Percentiles rank a stretch among this genome's conserved stretches.
Evolutionary conservation across 2,797 vertebrate species (phyloP).

Genomic region (Xenops minutus): DNA sequence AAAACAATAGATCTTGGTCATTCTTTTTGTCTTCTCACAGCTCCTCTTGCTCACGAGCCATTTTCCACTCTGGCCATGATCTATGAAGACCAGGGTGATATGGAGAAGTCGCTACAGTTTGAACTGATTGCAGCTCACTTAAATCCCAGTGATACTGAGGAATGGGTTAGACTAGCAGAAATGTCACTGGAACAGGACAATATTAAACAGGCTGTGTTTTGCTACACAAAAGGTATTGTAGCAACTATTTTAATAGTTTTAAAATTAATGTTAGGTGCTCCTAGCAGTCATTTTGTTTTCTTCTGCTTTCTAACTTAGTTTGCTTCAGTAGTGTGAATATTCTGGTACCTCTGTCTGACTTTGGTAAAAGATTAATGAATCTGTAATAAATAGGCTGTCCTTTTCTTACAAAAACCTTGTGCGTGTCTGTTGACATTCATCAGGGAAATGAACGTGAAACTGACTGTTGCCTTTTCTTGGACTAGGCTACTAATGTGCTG

Average conservation of each 20-base stretch:
- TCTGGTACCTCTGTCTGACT: neutral
- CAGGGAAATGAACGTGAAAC: neutral
- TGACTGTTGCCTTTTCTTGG: neutral
- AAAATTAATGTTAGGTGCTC: neutral
- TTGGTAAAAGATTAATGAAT: neutral
- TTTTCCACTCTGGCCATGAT: constrained; percentile 99
- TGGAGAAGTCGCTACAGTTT: constrained; percentile 94
- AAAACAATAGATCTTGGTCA: neutral
- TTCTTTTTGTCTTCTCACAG: constrained; percentile 67
- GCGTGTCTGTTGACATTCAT: accelerated
- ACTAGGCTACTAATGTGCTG: accelerated
- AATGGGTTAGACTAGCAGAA: constrained; percentile 95
- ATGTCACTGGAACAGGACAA: constrained; percentile 98
- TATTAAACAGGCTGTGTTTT: constrained; percentile 93
- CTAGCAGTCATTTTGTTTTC: neutral
- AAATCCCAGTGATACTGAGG: constrained; percentile 94
- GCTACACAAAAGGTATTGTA: constrained; percentile 89
- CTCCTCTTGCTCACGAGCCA: constrained; percentile 94
- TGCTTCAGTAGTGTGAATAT: neutral
- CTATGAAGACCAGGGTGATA: constrained; percentile 94
- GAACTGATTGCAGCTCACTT: constrained; percentile 95
- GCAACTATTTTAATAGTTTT: neutral
- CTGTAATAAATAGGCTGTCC: neutral
- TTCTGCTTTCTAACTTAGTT: neutral
- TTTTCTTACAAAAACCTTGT: neutral